Conservation (phyloP, 2,888 invertebrate species). For the Busseola fusca region DNA sequence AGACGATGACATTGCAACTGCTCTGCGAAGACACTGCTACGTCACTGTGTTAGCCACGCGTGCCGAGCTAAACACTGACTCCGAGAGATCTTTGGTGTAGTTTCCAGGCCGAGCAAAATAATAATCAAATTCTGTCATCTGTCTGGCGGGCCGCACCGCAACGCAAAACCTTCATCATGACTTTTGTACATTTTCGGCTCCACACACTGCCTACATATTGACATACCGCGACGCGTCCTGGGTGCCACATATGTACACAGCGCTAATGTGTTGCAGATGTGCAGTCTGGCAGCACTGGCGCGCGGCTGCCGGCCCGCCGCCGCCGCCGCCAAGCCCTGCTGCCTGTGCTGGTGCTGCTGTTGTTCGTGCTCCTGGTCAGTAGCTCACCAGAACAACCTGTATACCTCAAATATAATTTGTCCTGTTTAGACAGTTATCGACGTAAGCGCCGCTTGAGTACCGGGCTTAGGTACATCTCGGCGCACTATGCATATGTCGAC, state of each 20-base stretch:
- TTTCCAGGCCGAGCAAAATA: background rate
- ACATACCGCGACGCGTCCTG: background rate
- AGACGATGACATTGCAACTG: background rate
- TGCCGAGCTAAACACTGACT: background rate
- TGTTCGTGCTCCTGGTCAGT: slow-evolving; percentile 90
- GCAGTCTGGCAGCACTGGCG: slow-evolving; percentile 87
- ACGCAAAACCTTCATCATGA: background rate
- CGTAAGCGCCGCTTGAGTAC: background rate
- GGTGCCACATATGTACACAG: background rate
- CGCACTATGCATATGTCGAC: background rate
- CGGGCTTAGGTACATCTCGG: background rate
- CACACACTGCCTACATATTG: background rate
- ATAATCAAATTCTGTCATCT: background rate
- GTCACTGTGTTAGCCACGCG: background rate
- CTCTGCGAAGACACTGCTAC: slow-evolving; percentile 14
- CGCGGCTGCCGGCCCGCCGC: slow-evolving; percentile 88
- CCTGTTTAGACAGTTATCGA: too few relatives aligned
- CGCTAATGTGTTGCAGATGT: slow-evolving; percentile 77
- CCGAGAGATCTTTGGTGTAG: background rate
- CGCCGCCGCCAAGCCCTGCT: slow-evolving; percentile 86
- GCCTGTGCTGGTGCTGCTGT: slow-evolving; percentile 90
- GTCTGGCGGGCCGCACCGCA: background rate
- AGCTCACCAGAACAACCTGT: background rate
- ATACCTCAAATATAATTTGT: background rate
- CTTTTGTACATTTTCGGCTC: background rate